Base-by-base conservation (phyloP, 1,140 invertebrate genomes). In the Pseudomyrmex concolor region DNA sequence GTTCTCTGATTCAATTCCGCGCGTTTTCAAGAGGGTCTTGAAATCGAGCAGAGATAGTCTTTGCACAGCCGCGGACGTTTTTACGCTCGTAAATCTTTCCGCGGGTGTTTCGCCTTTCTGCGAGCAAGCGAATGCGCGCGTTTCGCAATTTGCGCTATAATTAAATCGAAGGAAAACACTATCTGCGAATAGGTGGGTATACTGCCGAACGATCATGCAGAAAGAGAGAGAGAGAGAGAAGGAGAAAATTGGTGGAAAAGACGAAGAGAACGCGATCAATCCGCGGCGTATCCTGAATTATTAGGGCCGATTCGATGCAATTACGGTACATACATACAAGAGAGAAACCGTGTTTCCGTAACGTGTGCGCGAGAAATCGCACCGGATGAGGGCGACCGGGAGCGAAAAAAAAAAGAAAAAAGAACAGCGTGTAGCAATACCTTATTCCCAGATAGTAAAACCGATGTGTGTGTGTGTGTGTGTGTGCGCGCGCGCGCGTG, bases 321-420 rank as follows among this genome's bases (percentile, higher is more conserved):
- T 83, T 83, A 66, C 55, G 51, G 22, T 78, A 73, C 68, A 74
- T 78, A 73, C 68, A 74, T 34, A 34, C 34, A 84, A 74, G 54
- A 48, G 78, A 51, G 62, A 62, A 60, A 22, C 34, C 64, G 22
- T 22, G 64, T 84, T 80, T 80, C 64, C 62, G 43, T 55, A 22
- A 13, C 43, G 22, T 60, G 15, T 4, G 48, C 73, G 81, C 81
- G 72, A 72, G 57, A 82, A 82, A 82, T 82, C 84, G 71, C 25
- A 25, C 70, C 84, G 84, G 66, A 74, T 66, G 59, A 64, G 34
- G 66, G 50, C 67, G 55, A 43, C 45, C 34, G 17, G 51, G 19
- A 60, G 43, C 25, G 72, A 50, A n/a, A 57, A 60, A 22, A 54
- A 68, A 17, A 57, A 60, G 17, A 57, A 54, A 74, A 63, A 82